Evolutionary conservation across 2,113 vertebrate species (phyloP).

Genomic region (Labeo rohita): DNA sequence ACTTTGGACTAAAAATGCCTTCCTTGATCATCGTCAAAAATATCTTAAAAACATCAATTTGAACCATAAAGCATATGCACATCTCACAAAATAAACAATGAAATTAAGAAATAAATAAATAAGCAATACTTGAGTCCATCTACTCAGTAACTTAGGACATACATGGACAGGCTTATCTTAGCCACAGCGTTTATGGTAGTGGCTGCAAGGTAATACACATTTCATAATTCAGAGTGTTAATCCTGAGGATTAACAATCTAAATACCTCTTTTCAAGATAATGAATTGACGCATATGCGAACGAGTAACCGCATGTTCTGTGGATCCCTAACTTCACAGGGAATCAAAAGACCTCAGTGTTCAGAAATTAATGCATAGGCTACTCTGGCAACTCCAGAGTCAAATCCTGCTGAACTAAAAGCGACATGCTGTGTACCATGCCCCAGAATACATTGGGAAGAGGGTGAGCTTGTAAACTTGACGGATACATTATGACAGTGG

Average conservation of each 20-base stretch:
- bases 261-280: slow-evolving; percentile 79
- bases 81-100: neutral
- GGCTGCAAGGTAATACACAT: slow-evolving; percentile 69
- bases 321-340: slow-evolving; percentile 73
- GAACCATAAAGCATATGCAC: neutral
- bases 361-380: slow-evolving; percentile 73
- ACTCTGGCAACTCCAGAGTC: slow-evolving; percentile 59
- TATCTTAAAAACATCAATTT: neutral
- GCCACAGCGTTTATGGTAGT: slow-evolving; percentile 67
- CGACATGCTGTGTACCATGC: slow-evolving; percentile 49
- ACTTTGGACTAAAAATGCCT: neutral
- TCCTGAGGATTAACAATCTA: slow-evolving; percentile 78
- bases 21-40: neutral
- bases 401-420: slow-evolving; percentile 60
- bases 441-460: slow-evolving; percentile 67
- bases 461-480: slow-evolving; percentile 73
- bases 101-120: neutral
- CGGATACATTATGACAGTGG: slow-evolving; percentile 74
- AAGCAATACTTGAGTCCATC: neutral
- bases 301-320: slow-evolving; percentile 72
- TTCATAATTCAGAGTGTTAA: slow-evolving; percentile 68
- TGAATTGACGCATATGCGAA: slow-evolving; percentile 80
- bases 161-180: slow-evolving; percentile 51
- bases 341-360: slow-evolving; percentile 66
- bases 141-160: neutral